Base-by-base conservation (phyloP, 2,113 vertebrate species). In the Oreochromis niloticus region DNA sequence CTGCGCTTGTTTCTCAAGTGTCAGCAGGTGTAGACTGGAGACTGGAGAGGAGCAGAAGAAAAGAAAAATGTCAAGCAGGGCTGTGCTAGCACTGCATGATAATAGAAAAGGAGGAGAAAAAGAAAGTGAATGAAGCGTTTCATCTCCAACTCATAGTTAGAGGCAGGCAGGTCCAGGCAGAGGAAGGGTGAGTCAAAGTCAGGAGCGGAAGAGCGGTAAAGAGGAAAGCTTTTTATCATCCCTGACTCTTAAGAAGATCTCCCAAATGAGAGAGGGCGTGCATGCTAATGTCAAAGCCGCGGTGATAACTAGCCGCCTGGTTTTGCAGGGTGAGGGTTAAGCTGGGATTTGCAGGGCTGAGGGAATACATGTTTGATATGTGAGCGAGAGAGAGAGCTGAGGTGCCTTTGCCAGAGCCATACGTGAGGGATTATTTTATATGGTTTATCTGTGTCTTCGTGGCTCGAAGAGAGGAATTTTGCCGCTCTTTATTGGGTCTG, bases 361-460 rank as follows among this genome's bases (percentile, higher is more conserved):
- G 92, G 82, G 93, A 95, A 94, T 94, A 93, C 93, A 94, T 92
- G 92, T 95, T 95, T 94, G 94, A 95, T 95, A 95, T 94, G 93
- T 93, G 91, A 95, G 91, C 9, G 82, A 86, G 85, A 71, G 85
- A 63, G 81, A 80, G 86, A 79, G 88, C 87, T 66, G 93, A 92
- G 95, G 94, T 95, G 94, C 92, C 92, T 95, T 94, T 94, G 93
- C 89, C 80, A 32, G 83, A 83, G 86, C 91, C 90, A 83, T 91
- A 94, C 87, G 81, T 89, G 91, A 6, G 89, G 91, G 92, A 94
- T 95, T 94, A 95, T 93, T 95, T 91, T 88, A 89, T 93, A 93
- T 89, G 92, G 84, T 94, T 93, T 93, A 95, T 93, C 92, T 86
- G 56, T 82, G 84, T 94, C 91, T 86, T 88, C 81, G 52, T 86